These are phyloP conservation scores for Podargus strigoides DNA, from an alignment of 2,797 vertebrate genomes.

Conservation along the genomic window DNA sequence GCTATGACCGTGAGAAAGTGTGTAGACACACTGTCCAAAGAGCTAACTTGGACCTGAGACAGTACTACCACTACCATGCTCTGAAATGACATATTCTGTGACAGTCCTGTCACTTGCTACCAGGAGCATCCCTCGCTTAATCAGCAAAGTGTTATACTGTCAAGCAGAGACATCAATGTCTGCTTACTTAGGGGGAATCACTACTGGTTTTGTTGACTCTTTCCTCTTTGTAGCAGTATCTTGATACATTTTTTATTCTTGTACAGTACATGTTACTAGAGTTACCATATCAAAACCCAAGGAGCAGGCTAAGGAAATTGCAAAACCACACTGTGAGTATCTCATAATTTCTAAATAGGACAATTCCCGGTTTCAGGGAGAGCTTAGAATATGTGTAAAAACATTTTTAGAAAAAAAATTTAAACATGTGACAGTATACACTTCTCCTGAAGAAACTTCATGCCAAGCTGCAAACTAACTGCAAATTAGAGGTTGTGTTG, in stretches of 20 bases:
- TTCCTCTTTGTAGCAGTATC: neutral
- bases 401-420: neutral
- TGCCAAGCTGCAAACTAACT: neutral
- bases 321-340: neutral
- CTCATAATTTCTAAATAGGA: neutral
- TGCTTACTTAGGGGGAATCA: neutral
- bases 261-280: neutral
- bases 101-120: neutral
- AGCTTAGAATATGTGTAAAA: neutral
- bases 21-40: neutral
- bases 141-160: neutral
- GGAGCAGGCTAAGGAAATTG: neutral
- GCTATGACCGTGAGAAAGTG: neutral
- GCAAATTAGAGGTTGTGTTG: neutral
- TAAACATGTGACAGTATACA: neutral
- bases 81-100: neutral
- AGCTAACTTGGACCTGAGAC: neutral
- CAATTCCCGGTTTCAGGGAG: neutral
- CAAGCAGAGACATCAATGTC: neutral
- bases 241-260: neutral
- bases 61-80: neutral
- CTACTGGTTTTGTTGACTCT: neutral
- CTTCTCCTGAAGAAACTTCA: neutral
- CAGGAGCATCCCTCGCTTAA: neutral
- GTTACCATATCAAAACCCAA: neutral